These are phyloP conservation scores for Notoglanidium macrostoma DNA, from an alignment of 2,797 vertebrate genomes.

Conservation along the genomic window DNA sequence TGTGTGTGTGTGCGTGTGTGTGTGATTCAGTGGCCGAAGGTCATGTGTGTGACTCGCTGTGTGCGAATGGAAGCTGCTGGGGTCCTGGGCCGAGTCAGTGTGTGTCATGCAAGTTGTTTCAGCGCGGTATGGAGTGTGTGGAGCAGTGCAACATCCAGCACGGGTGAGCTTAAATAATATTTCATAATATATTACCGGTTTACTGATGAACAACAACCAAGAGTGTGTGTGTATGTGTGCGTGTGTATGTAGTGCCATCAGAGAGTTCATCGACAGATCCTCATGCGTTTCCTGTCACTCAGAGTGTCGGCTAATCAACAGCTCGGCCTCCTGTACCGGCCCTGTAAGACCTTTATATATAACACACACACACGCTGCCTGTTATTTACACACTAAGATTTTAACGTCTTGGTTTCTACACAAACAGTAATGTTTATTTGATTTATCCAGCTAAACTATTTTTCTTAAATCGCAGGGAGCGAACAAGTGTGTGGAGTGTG, in stretches of 20 bases:
- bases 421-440: too few species aligned
- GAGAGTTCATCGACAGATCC: conserved; percentile 81
- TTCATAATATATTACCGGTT: background rate
- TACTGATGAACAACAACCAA: background rate
- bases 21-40: conserved; percentile 73
- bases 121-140: conserved; percentile 87
- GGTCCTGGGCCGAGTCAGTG: conserved; percentile 89
- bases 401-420: too few species aligned
- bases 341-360: conserved; percentile 73
- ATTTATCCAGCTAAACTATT: background rate
- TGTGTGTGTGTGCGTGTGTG: conserved; percentile 63
- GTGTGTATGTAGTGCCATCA: conserved; percentile 70
- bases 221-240: conserved; percentile 12
- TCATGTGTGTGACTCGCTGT: conserved; percentile 81
- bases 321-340: conserved; percentile 84
- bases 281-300: conserved; percentile 84
- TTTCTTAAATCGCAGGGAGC: background rate
- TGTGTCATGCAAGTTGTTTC: conserved; percentile 80
- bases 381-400: background rate
- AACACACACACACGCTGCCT: background rate
- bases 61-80: conserved; percentile 85
- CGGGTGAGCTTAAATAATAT: conserved; percentile 74
- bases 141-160: conserved; percentile 84
- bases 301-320: conserved; percentile 88
- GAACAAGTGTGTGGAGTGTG: conserved; percentile 84